Conservation (phyloP, 2,888 invertebrate species). For the Yponomeuta cagnagella region DNA sequence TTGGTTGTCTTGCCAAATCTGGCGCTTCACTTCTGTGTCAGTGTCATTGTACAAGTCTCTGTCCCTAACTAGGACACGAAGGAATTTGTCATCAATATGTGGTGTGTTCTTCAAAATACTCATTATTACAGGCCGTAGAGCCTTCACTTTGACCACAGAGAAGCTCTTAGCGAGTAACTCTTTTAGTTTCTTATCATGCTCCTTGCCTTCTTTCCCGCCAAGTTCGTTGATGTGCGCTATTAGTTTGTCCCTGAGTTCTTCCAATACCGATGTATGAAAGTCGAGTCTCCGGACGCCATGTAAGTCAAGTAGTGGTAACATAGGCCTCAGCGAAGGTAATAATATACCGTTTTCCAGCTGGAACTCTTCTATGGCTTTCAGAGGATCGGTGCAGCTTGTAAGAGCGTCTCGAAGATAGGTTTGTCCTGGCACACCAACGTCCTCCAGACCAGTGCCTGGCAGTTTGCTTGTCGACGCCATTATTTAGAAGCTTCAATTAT, state of each 20-base stretch:
- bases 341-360: constrained; percentile 95
- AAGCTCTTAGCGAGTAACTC: constrained; percentile 95
- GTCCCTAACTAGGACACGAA: constrained; percentile 81
- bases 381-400: constrained; percentile 96
- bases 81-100: constrained; percentile 90
- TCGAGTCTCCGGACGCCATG: constrained; percentile 95
- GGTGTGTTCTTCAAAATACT: constrained; percentile 94
- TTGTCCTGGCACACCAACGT: constrained; percentile 91
- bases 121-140: constrained; percentile 95
- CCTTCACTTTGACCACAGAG: constrained; percentile 93
- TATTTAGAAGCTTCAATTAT: neutral
- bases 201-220: constrained; percentile 81
- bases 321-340: constrained; percentile 93
- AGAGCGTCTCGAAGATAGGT: constrained; percentile 91
- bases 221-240: constrained; percentile 90
- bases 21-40: constrained; percentile 96
- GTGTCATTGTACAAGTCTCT: constrained; percentile 94
- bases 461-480: constrained; percentile 69
- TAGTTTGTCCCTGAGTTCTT: constrained; percentile 81
- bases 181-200: constrained; percentile 89
- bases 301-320: constrained; percentile 95
- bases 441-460: constrained; percentile 82
- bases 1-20: constrained; percentile 99
- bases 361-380: constrained; percentile 99
- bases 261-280: constrained; percentile 95